Evolutionary conservation across 2,888 invertebrate genomes (phyloP).

Genomic region (Netelia inedita): DNA sequence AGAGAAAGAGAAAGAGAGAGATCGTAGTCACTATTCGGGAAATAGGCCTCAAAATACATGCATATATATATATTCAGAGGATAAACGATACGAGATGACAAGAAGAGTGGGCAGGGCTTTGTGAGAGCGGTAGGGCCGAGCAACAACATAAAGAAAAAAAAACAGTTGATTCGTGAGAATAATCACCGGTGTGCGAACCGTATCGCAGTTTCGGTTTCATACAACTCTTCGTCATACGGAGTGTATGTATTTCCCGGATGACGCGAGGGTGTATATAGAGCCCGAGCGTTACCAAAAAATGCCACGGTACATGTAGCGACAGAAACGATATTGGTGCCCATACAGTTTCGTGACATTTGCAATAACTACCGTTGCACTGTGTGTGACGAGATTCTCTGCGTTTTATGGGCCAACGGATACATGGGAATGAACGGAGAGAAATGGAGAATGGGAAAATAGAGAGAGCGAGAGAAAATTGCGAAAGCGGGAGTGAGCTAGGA

Average conservation of each 20-base stretch:
- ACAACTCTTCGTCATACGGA: slow-evolving; percentile 9
- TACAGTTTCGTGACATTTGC: slow-evolving; percentile 30
- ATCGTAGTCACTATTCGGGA: slow-evolving; percentile 9
- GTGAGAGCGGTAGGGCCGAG: slow-evolving; percentile 17
- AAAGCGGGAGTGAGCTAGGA: not conserved
- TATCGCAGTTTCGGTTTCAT: slow-evolving; percentile 60
- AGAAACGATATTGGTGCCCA: slow-evolving; percentile 42
- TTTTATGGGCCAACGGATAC: slow-evolving; percentile 39
- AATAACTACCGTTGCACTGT: slow-evolving; percentile 40
- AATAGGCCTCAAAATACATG: slow-evolving; percentile 23
- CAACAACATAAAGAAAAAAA: slow-evolving; percentile 37
- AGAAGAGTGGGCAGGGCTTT: slow-evolving; percentile 25
- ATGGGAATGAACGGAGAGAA: slow-evolving; percentile 43
- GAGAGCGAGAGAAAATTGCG: slow-evolving; percentile 3
- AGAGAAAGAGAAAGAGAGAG: slow-evolving; percentile 20
- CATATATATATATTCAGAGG: slow-evolving; percentile 18
- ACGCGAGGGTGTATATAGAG: not conserved
- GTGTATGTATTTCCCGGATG: slow-evolving; percentile 11
- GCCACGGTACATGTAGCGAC: not conserved
- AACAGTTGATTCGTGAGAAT: slow-evolving; percentile 61
- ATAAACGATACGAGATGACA: slow-evolving; percentile 42
- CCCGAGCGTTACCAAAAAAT: not conserved
- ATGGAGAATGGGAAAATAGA: slow-evolving; percentile 15
- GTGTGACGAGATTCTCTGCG: slow-evolving; percentile 33
- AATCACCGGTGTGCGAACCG: slow-evolving; percentile 55